A percentile compares a stretch with the other conserved stretches of the same genome.
Conservation (phyloP, 1,140 invertebrate species). For the Trichonephila inaurata region DNA sequence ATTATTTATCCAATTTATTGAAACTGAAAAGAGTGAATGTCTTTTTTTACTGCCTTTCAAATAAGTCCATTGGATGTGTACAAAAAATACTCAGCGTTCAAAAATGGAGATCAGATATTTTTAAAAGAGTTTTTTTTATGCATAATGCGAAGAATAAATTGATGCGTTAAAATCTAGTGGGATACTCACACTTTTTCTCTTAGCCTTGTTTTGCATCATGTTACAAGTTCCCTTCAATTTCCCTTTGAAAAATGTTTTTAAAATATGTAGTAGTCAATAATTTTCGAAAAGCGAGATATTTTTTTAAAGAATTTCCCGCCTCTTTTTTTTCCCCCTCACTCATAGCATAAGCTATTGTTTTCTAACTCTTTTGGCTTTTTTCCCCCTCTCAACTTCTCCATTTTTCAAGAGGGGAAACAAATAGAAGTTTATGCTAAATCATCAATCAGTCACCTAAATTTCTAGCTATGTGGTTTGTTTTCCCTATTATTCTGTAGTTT, state of each 20-base stretch:
- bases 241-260: slow-evolving; percentile 45
- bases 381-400: not conserved
- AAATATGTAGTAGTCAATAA: slow-evolving; percentile 64
- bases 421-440: slow-evolving; percentile 67
- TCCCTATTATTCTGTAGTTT: slow-evolving; percentile 8
- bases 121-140: slow-evolving; percentile 20
- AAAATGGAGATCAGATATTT: slow-evolving; percentile 19
- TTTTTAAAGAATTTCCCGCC: slow-evolving; percentile 22
- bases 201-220: not conserved
- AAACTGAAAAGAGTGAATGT: not conserved
- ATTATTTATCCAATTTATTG: not conserved
- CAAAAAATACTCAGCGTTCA: not conserved
- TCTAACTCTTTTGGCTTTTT: not conserved
- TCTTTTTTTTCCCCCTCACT: slow-evolving; percentile 39
- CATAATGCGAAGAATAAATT: not conserved
- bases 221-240: slow-evolving; percentile 32
- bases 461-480: not conserved
- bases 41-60: not conserved
- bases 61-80: not conserved
- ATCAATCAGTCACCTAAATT: slow-evolving; percentile 65
- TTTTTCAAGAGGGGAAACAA: slow-evolving; percentile 46
- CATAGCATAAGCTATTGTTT: slow-evolving; percentile 46
- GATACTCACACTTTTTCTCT: not conserved
- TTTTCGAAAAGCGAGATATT: slow-evolving; percentile 43
- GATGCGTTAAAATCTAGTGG: slow-evolving; percentile 24